A percentile compares a stretch with the other conserved stretches of the same genome.
phyloP scores from a whole-genome alignment of 2,797 vertebrate genomes.

The Gallinago solitaria region DNA sequence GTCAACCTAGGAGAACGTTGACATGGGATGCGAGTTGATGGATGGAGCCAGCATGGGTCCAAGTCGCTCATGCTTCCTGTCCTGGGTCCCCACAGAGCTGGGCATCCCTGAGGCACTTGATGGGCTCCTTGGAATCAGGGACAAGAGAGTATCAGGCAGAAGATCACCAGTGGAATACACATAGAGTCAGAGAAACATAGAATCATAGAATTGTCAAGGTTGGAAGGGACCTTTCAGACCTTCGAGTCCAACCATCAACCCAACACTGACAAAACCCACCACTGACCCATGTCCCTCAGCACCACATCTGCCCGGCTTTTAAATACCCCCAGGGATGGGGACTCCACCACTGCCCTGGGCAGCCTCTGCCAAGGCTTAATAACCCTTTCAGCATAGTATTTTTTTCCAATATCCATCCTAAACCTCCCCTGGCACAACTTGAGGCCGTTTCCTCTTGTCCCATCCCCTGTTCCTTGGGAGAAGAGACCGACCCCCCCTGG shows the following conservation, averaged over 20 bases:
- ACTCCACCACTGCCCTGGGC: neutral
- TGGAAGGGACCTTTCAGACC: neutral
- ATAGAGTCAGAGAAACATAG: neutral
- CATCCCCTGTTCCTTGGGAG: neutral
- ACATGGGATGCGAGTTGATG: neutral
- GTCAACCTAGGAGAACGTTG: neutral
- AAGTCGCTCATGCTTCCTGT: rapidly evolving
- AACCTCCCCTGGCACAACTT: neutral
- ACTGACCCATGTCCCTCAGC: neutral
- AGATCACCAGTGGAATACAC: rapidly evolving
- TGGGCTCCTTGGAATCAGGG: neutral
- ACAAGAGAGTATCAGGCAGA: neutral
- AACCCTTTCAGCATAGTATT: neutral
- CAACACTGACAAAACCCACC: neutral
- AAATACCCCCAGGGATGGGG: neutral
- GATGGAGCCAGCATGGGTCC: neutral
- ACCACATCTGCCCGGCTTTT: neutral
- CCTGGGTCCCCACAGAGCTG: neutral
- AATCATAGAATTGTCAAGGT: neutral
- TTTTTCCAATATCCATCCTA: neutral
- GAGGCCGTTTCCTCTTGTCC: neutral
- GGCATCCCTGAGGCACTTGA: rapidly evolving
- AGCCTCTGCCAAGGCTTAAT: neutral
- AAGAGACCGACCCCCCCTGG: neutral
- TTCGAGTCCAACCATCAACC: neutral